Evolutionary conservation across 2,113 vertebrate genomes (phyloP).

Genomic region (Eira barbara): DNA sequence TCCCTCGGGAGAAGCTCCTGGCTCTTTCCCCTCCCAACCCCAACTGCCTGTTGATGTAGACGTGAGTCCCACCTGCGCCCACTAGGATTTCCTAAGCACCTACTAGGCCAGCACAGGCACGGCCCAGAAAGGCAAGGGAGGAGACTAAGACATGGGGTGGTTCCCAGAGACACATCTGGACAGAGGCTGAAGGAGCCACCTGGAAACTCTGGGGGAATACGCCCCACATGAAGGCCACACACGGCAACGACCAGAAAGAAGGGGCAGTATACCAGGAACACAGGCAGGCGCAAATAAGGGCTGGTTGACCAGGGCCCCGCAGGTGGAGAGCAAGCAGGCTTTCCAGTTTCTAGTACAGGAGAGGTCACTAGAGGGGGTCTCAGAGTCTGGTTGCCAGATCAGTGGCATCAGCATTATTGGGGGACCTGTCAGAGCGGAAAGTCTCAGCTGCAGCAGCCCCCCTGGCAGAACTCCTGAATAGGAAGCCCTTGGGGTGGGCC

Average conservation of each 20-base stretch:
- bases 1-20: neutral
- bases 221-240: no score
- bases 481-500: neutral
- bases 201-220: neutral
- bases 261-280: neutral
- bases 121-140: neutral
- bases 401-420: neutral
- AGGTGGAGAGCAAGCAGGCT: neutral
- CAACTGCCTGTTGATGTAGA: neutral
- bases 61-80: neutral
- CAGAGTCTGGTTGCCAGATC: neutral
- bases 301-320: no score
- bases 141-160: fast-evolving
- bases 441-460: neutral
- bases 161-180: neutral
- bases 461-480: neutral
- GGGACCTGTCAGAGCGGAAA: neutral
- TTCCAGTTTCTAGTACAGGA: no score
- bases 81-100: no score
- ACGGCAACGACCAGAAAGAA: neutral
- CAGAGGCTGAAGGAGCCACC: neutral
- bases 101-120: fast-evolving
- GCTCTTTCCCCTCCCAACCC: neutral
- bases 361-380: neutral
- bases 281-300: neutral